Conservation (phyloP, 2,888 invertebrate genomes). For the Elgonia sp. region DNA sequence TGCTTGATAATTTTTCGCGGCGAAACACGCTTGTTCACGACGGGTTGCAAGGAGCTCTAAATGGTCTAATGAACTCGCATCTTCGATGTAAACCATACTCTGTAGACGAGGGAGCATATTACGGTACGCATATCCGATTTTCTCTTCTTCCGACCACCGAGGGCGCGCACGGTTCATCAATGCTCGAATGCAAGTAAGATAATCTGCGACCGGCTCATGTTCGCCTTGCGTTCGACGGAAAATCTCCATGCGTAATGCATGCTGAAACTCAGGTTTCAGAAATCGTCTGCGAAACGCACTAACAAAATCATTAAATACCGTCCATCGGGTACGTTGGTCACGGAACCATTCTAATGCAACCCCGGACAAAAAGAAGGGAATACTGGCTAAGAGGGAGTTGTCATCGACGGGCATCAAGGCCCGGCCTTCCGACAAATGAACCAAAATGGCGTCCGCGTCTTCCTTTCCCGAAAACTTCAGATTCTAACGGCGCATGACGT, state of each 20-base stretch:
- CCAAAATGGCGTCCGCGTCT: too few relatives aligned
- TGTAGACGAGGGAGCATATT: background rate
- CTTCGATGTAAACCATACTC: background rate
- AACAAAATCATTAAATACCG: too few relatives aligned
- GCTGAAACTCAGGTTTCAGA: background rate
- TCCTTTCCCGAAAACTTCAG: too few relatives aligned
- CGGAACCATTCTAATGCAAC: too few relatives aligned
- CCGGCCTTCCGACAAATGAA: too few relatives aligned
- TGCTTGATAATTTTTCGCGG: background rate
- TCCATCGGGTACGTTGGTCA: too few relatives aligned
- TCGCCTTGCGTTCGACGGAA: conserved; percentile 1
- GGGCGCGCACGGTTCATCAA: conserved; percentile 4
- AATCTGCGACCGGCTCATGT: background rate
- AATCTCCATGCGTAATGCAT: background rate
- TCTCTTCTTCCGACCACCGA: background rate
- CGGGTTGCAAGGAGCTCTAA: background rate
- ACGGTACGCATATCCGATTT: background rate
- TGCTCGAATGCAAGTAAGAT: conserved; percentile 9
- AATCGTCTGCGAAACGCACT: too few relatives aligned
- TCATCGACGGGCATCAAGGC: too few relatives aligned
- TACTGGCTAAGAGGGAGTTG: too few relatives aligned
- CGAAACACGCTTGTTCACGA: background rate
- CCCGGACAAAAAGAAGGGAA: too few relatives aligned
- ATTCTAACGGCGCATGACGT: too few relatives aligned
- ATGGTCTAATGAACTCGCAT: background rate